These are phyloP conservation scores for Apamea sordens DNA, from an alignment of 2,888 invertebrate genomes.

Conservation along the genomic window DNA sequence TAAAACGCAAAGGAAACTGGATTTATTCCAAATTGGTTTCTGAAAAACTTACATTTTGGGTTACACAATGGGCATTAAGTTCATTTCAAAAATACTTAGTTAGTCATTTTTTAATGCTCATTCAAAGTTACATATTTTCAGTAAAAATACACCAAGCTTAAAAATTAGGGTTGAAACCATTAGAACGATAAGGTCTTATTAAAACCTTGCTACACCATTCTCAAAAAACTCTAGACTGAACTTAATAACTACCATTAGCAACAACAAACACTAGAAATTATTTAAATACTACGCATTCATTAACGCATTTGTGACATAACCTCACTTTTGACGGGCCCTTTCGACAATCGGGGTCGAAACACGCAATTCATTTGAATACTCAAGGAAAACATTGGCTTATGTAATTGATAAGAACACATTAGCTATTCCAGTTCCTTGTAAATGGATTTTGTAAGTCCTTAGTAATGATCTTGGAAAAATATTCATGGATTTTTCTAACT, in stretches of 20 bases:
- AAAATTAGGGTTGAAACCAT: not conserved
- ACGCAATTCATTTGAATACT: slow-evolving; percentile 79
- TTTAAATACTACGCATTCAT: slow-evolving; percentile 69
- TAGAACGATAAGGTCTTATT: not conserved
- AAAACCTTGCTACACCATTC: slow-evolving; percentile 23
- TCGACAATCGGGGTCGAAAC: slow-evolving; percentile 57
- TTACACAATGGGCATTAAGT: not conserved
- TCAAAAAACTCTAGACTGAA: slow-evolving; percentile 35
- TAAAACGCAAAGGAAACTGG: not conserved
- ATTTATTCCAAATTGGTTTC: slow-evolving; percentile 2
- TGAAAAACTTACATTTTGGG: not conserved
- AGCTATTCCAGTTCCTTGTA: slow-evolving; percentile 63
- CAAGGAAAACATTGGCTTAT: slow-evolving; percentile 74
- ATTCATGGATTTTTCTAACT: slow-evolving; percentile 29
- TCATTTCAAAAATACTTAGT: not conserved
- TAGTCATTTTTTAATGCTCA: not conserved
- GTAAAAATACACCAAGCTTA: not conserved
- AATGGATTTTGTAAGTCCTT: slow-evolving; percentile 57
- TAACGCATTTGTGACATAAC: slow-evolving; percentile 67
- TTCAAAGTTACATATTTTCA: not conserved
- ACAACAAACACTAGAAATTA: slow-evolving; percentile 67
- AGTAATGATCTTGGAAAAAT: slow-evolving; percentile 44
- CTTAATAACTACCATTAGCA: slow-evolving; percentile 60
- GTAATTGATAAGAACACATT: slow-evolving; percentile 69
- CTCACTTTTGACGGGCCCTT: slow-evolving; percentile 69